A percentile compares a stretch with the other conserved stretches of the same genome.
These are phyloP conservation scores for Zaprionus lachaisei DNA, from an alignment of 1,140 invertebrate genomes.

Conservation along the genomic window DNA sequence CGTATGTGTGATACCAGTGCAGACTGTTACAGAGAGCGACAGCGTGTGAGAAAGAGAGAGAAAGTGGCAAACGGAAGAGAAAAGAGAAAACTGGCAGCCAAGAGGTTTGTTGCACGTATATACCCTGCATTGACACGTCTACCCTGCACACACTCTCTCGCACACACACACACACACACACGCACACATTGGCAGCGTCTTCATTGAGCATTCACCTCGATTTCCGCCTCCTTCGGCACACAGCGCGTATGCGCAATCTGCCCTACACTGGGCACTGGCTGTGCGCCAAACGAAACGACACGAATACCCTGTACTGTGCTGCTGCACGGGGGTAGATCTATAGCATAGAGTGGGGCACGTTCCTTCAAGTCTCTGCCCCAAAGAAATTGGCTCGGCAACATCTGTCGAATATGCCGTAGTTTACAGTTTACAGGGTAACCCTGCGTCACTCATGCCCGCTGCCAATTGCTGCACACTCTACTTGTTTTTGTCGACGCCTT, in stretches of 20 bases:
- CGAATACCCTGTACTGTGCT: not conserved
- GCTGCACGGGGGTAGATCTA: no score
- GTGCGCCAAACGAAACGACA: constrained; percentile 11
- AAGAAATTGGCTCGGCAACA: not conserved
- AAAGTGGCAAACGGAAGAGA: not conserved
- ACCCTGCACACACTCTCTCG: not conserved
- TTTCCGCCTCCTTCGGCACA: constrained; percentile 1
- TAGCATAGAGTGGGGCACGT: no score
- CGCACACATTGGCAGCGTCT: not conserved
- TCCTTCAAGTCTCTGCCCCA: no score
- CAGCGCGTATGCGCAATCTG: not conserved
- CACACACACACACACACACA: not conserved
- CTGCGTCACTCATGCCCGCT: not conserved
- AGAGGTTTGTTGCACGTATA: constrained; percentile 7
- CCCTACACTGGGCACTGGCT: constrained; percentile 10
- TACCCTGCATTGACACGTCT: not conserved
- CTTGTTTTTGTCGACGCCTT: constrained; percentile 33
- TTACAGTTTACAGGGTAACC: not conserved
- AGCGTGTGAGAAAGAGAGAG: constrained; percentile 32
- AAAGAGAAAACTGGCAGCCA: not conserved
- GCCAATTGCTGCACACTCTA: not conserved
- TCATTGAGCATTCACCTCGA: constrained; percentile 4
- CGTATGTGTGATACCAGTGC: constrained; percentile 41
- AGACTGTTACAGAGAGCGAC: constrained; percentile 20
- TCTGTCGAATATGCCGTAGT: no score